phyloP scores from a whole-genome alignment of 2,888 invertebrate genomes.

The Zygothrica quintamaculata region DNA sequence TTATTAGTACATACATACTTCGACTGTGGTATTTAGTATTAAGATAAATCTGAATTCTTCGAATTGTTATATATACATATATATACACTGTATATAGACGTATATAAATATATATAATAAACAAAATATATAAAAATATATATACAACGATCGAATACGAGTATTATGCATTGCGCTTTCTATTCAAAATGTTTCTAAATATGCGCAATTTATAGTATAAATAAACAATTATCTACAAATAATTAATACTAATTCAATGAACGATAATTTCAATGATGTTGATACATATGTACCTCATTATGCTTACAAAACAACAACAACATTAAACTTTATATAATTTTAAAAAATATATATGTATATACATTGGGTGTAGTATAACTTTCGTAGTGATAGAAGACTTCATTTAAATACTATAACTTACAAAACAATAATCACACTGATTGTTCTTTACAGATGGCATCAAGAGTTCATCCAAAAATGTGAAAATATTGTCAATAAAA shows the following conservation, averaged over 20 bases:
- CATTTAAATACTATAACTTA: too few species aligned
- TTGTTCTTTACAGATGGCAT: too few species aligned
- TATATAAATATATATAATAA: constrained; percentile 13
- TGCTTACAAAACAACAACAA: constrained; percentile 61
- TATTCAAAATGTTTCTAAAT: constrained; percentile 30
- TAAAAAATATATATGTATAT: too few species aligned
- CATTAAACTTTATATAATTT: constrained; percentile 62
- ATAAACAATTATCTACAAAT: background rate
- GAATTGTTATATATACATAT: constrained; percentile 23
- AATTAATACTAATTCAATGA: constrained; percentile 6
- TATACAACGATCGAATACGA: constrained; percentile 25
- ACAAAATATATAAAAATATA: constrained; percentile 24
- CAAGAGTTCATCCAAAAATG: too few species aligned
- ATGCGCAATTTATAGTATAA: constrained; percentile 34
- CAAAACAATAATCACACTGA: too few species aligned
- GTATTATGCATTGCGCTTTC: constrained; percentile 41
- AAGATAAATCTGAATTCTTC: constrained; percentile 72
- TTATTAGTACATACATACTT: constrained; percentile 81
- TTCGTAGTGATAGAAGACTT: too few species aligned
- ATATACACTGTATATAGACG: too few species aligned
- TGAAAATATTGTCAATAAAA: too few species aligned
- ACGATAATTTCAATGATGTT: constrained; percentile 69
- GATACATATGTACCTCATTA: constrained; percentile 77
- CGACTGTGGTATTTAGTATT: constrained; percentile 85
- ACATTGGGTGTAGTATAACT: too few species aligned